A percentile compares a stretch with the other conserved stretches of the same genome.
These are phyloP conservation scores for Pangasius mekongensis DNA, from an alignment of 2,797 vertebrate species.

Conservation along the genomic window DNA sequence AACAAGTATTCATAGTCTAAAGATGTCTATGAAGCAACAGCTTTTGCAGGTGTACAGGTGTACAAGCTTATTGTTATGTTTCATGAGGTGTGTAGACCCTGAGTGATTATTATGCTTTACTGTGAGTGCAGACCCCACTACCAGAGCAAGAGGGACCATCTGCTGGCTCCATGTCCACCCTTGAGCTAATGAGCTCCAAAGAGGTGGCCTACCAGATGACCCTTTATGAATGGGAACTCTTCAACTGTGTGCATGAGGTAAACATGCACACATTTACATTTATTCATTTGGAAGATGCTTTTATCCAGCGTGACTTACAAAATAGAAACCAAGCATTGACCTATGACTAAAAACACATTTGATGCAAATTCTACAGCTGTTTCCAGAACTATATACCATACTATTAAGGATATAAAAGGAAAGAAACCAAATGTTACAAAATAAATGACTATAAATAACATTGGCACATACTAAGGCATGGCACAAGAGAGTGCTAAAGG, in stretches of 20 bases:
- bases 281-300: not conserved
- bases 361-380: not conserved
- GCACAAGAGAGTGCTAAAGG: not conserved
- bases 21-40: not conserved
- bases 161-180: constrained; percentile 83
- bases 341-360: not conserved
- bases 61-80: not conserved
- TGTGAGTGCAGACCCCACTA: constrained; percentile 80
- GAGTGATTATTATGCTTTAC: constrained; percentile 12
- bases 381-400: not conserved
- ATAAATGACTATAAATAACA: constrained; percentile 1
- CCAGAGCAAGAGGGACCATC: constrained; percentile 94
- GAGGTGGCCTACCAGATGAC: constrained; percentile 96
- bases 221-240: constrained; percentile 96
- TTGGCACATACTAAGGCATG: not conserved
- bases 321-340: not conserved
- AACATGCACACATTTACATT: constrained; percentile 22
- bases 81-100: not conserved
- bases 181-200: constrained; percentile 98
- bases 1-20: not conserved
- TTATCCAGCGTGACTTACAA: not conserved
- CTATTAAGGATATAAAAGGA: not conserved
- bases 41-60: not conserved
- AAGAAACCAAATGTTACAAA: not conserved
- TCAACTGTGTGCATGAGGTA: constrained; percentile 97